Percentiles rank a stretch among this genome's conserved stretches.
phyloP scores from a whole-genome alignment of 2,888 invertebrate species.

The Conomelus anceps region DNA sequence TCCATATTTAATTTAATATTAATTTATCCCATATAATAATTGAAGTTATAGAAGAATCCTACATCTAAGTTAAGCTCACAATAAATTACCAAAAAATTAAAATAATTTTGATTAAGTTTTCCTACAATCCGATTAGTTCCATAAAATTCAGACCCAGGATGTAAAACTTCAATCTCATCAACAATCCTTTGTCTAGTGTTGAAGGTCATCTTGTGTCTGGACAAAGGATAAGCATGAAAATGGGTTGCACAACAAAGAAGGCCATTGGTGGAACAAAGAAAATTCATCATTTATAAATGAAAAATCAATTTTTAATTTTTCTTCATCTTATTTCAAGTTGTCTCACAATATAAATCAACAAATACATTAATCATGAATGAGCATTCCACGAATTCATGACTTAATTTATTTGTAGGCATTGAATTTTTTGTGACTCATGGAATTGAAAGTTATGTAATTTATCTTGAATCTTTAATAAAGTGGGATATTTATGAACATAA shows the following conservation, averaged over 20 bases:
- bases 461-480: not conserved
- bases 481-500: not conserved
- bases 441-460: not conserved
- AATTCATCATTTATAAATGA: not conserved
- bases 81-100: not conserved
- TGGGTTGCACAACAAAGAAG: not conserved
- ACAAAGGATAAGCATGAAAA: not conserved
- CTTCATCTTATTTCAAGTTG: not conserved
- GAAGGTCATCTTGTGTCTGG: not conserved
- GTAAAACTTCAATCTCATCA: not conserved
- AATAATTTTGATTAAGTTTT: not conserved
- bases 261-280: not conserved
- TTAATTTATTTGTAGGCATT: not conserved
- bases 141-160: not conserved
- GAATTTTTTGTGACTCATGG: not conserved
- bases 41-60: no score
- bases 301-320: not conserved
- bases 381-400: not conserved
- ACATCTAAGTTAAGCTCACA: not conserved
- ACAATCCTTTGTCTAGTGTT: not conserved
- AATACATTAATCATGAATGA: not conserved
- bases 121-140: not conserved
- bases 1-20: no score
- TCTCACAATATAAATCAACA: not conserved
- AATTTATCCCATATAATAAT: no score